Percentiles rank a stretch among this genome's conserved stretches.
Conservation (phyloP, 2,888 invertebrate species). For the Dendrolimus pini region DNA sequence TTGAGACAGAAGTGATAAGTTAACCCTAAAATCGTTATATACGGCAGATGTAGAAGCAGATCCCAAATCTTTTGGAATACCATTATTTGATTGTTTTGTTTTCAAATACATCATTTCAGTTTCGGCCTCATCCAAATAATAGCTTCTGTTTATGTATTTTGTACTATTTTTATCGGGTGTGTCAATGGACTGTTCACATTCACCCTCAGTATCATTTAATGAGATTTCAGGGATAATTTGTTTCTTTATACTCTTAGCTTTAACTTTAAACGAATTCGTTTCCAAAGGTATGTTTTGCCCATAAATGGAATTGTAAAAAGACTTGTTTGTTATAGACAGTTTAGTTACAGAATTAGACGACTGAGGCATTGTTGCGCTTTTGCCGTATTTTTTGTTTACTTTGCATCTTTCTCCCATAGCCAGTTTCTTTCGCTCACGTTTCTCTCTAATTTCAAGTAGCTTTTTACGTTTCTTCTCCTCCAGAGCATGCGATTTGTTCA, state of each 20-base stretch:
- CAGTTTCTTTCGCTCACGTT: constrained; percentile 51
- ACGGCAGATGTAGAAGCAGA: constrained; percentile 35
- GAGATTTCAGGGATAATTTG: constrained; percentile 18
- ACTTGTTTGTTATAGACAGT: constrained; percentile 64
- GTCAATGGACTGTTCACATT: constrained; percentile 16
- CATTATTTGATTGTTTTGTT: constrained; percentile 27
- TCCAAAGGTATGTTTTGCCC: constrained; percentile 35
- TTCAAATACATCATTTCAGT: constrained; percentile 49
- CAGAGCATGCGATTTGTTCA: constrained; percentile 47
- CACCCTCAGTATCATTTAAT: constrained; percentile 18
- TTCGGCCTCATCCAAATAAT: constrained; percentile 50
- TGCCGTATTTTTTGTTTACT: constrained; percentile 43
- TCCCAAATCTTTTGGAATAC: constrained; percentile 10
- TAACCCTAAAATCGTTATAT: constrained; percentile 32
- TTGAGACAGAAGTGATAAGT: constrained; percentile 28
- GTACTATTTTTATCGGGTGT: constrained; percentile 24
- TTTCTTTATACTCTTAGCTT: constrained; percentile 20
- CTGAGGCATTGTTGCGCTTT: constrained; percentile 40
- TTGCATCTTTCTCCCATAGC: constrained; percentile 48
- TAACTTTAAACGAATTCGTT: constrained; percentile 21
- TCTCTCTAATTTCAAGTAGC: constrained; percentile 56
- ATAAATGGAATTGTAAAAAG: constrained; percentile 65
- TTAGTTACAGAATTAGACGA: constrained; percentile 58
- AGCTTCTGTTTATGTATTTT: constrained; percentile 45
- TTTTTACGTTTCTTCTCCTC: constrained; percentile 60